Base-by-base conservation (phyloP, 2,113 vertebrate genomes). In the Pelmatolapia mariae region DNA sequence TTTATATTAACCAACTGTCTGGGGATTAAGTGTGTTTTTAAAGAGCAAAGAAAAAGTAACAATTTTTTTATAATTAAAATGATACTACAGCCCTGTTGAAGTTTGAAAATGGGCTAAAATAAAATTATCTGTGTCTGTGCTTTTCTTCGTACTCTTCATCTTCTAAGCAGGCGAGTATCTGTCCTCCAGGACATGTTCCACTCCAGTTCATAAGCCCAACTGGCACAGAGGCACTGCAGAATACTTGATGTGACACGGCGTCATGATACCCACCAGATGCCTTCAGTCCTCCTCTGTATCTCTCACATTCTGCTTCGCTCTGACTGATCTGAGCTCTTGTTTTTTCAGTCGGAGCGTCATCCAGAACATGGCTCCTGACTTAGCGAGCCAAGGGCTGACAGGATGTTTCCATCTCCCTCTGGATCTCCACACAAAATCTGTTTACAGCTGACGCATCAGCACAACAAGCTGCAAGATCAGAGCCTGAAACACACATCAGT, bases 161-260 rank as follows among this genome's bases (percentile, higher is more conserved):
- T 2, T 82, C 38, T 31, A 47, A 33, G 57, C 81, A 63, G 54
- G 40, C 12, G 19, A 18, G 8, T 52, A 38, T 80, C 83, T 80
- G 38, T 88, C 86, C 84, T 56, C 5, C 15, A 47, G 85, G 56
- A 29, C 87, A 87, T 54, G 80, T 91, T 91, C 83, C 81, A 43
- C 78, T 85, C 71, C 56, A 15, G 43, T 83, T 81, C 54, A 12
- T 63, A 13, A 79, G 15, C 36, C 68, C 83, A 80, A 87, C 63
- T 36, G 80, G 10, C 54, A 52, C 15, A 1, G 50, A 66, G 84
- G 52, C 56, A 15, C 68, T 13, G 50, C 81, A 33, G 92, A 92
- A 92, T 92, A 53, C 57, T 90, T 84, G 87, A 91, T 90, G 91
- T 84, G 86, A 90, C 91, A 54, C 15, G 0, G 4, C n/a, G 4